Base-by-base conservation (phyloP, 2,113 vertebrate genomes). In the Chinchilla lanigera region DNA sequence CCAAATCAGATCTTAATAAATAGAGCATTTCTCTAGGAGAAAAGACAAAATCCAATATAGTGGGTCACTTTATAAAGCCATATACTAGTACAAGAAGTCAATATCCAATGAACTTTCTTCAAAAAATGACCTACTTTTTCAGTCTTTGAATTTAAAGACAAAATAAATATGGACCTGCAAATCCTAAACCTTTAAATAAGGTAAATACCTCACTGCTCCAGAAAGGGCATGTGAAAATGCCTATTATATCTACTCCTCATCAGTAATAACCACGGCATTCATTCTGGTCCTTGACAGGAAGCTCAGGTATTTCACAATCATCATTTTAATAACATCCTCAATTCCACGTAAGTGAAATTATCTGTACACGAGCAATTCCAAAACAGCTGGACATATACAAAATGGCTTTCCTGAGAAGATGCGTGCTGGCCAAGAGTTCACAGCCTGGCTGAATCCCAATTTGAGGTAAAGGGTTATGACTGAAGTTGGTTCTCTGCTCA, bases 81-180 rank as follows among this genome's bases (percentile, higher is more conserved):
- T 86, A 95, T 41, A 88, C 56, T 78, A 89, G 71, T 96, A 89
- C 20, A 95, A 94, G 60, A 83, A 94, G 56, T 84, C 60, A 97
- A 86, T 26, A 94, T 35, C 77, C n/a, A 92, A 77, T 71, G 24
- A 96, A 83, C n/a, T 90, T 71, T 95, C 81, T 95, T 83, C 47
- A 92, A 91, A 93, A 93, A 80, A 86, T 41, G 30, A 17, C 41
- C 83, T 71, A 78, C 41, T 95, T 95, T 56, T 86, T 96, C 67
- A 63, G 50, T 69, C 77, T 96, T 65, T 75, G 35, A 96, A 80
- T 89, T 93, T 96, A 93, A 93, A 97, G 84, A 35, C 65, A 47
- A 90, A 93, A 95, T 10, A 82, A 97, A 85, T 89, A 95, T 1
- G 22, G 30, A 95, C 38, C 47, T 89, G 3, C 14, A 52, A 28